Evolutionary conservation across 2,888 invertebrate genomes (phyloP).

Genomic region (Tryphoninae sp.): DNA sequence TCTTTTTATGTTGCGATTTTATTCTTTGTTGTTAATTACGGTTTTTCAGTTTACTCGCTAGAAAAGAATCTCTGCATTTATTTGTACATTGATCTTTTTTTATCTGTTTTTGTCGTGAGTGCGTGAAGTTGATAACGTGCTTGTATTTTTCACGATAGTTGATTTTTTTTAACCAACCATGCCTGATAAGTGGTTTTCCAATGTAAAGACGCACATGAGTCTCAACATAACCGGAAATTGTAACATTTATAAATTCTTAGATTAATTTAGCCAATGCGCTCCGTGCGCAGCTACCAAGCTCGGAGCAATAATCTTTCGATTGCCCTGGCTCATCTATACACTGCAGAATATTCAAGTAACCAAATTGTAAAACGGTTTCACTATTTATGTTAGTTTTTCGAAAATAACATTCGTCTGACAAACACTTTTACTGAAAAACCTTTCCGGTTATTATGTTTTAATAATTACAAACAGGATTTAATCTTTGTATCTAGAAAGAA

Average conservation of each 20-base stretch:
- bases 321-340: too few species aligned
- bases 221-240: neutral
- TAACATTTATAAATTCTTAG: neutral
- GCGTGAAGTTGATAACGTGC: neutral
- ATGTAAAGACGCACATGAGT: neutral
- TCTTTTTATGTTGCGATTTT: slow-evolving; percentile 3
- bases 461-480: too few species aligned
- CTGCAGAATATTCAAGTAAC: too few species aligned
- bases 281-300: too few species aligned
- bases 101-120: neutral
- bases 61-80: neutral
- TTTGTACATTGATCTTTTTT: neutral
- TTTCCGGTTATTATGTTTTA: too few species aligned
- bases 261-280: neutral
- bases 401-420: too few species aligned
- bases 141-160: slow-evolving; percentile 7
- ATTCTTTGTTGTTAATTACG: neutral
- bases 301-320: too few species aligned
- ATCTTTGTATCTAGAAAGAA: too few species aligned
- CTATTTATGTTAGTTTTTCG: too few species aligned
- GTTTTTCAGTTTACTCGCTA: neutral
- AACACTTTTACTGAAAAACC: too few species aligned
- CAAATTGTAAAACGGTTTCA: too few species aligned
- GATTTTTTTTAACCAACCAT: slow-evolving; percentile 5
- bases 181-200: neutral